Base-by-base conservation (phyloP, 2,113 vertebrate genomes). In the Charina bottae region DNA sequence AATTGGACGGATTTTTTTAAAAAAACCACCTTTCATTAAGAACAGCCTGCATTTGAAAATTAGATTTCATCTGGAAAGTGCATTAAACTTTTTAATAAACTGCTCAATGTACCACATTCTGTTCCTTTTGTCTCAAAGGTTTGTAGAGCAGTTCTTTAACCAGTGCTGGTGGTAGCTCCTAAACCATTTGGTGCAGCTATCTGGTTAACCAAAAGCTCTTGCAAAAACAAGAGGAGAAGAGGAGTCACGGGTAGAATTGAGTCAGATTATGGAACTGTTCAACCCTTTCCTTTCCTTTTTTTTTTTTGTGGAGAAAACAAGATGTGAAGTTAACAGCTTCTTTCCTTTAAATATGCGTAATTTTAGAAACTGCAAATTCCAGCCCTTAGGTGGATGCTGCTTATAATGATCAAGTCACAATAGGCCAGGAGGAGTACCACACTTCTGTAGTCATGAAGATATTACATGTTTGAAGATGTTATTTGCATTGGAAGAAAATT, bases 71-170 rank as follows among this genome's bases (percentile, higher is more conserved):
- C 84, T 5, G 4, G 6, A 91, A 62, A 0, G 55, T n/a, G 17
- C 60, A 46, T 42, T 59, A 84, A 64, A 24, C n/a, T 53, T 28
- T 54, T 55, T 91, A 54, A 64, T 64, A n/a, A 85, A 85, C 83
- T 64, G 60, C 62, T 85, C 19, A 53, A 1, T 37, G 24, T 64
- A 85, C 46, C 85, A 90, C 58, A 91, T 54, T 62, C 28, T 33
- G 64, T 89, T 92, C 85, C 91, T 60, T 28, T 60, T 85, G 15
- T 42, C 56, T 84, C 19, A 37, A 92, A 85, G 86, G 6, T 68
- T 54, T 5, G 21, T 55, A 26, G 0, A 90, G 21, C 59, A 55
- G 26, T 17, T 78, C 87, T 83, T n/a, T 58, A 87, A 83, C 54
- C 64, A 42, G 83, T 17, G 21, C 56, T 21, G 24, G 68, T 12